Evolutionary conservation across 2,797 vertebrate species (phyloP).

Genomic region (Danio kyathit): DNA sequence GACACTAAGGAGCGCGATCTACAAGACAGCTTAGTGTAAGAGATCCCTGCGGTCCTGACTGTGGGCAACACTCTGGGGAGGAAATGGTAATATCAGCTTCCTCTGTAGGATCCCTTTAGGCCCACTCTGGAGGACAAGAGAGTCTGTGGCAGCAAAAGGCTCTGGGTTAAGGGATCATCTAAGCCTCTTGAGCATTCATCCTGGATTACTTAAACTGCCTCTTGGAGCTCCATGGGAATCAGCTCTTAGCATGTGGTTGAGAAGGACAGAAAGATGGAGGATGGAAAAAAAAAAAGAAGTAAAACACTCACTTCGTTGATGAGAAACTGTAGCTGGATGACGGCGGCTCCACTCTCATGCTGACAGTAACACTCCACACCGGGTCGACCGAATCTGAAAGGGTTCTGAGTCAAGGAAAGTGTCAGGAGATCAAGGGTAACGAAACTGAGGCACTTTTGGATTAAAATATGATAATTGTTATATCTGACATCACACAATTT

Average conservation of each 20-base stretch:
- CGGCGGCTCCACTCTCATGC: constrained; percentile 93
- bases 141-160: constrained; percentile 47
- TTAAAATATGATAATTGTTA: not conserved
- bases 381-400: constrained; percentile 91
- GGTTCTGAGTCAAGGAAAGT: constrained; percentile 84
- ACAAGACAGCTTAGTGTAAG: constrained; percentile 44
- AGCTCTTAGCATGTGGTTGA: constrained; percentile 11
- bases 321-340: constrained; percentile 98
- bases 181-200: constrained; percentile 38
- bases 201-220: constrained; percentile 45
- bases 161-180: constrained; percentile 38
- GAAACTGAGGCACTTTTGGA: not conserved
- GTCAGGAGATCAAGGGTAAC: not conserved
- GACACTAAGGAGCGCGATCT: constrained; percentile 7
- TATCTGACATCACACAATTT: too few species aligned
- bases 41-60: constrained; percentile 46
- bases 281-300: not conserved
- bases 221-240: constrained; percentile 15
- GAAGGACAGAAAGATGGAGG: not conserved
- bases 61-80: constrained; percentile 37
- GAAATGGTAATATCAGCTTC: constrained; percentile 36
- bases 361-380: constrained; percentile 98
- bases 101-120: constrained; percentile 43
- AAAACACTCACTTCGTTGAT: constrained; percentile 91
- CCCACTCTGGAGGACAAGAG: constrained; percentile 52